Base-by-base conservation (phyloP, 1,140 invertebrate genomes). In the Ceratina japonica region DNA sequence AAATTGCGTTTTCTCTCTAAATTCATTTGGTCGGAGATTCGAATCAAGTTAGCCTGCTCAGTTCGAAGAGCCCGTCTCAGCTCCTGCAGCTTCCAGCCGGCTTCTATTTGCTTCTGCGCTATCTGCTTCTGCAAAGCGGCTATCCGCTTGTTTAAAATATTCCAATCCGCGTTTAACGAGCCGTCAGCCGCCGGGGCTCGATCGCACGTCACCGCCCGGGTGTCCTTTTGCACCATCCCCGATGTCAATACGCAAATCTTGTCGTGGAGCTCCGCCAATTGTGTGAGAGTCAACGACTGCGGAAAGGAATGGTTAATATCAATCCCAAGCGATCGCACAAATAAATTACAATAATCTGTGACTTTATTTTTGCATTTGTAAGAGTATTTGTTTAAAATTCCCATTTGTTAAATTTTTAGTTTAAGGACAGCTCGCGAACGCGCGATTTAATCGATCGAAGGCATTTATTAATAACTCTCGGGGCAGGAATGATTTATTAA, bases 231-330 rank as follows among this genome's bases (percentile, higher is more conserved):
- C 12, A 90, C 86, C 79, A 90, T 86, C 12, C 59, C 73, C 22
- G 87, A 89, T 65, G 90, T 91, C 56, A 88, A 58, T 0, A 76
- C 10, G 69, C 91, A 91, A 49, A 92, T 88, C 59, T 83, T 82
- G 52, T 91, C 90, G 63, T 91, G 89, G 49, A 92, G 69, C 15
- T 92, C 89, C 3, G 88, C 91, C 44, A 92, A 68, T 71, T 90
- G 86, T 0, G 86, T 87, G 44, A 91, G 44, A 10, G 87, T 89
- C 62, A 91, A 68, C 16, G 90, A 88, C 90, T 91, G 69, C 12
- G 54, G 16, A 56, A 56, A 56, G 4, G 4, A 56, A 18, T 56
- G n/a, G n/a, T n/a, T 56, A 13, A 56, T 13, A 56, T n/a, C 15
- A n/a, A 44, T 31, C 27, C 27, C 27, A 31, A 31, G 27, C 27